phyloP scores from a whole-genome alignment of 2,888 invertebrate genomes.

The Noctua janthe region DNA sequence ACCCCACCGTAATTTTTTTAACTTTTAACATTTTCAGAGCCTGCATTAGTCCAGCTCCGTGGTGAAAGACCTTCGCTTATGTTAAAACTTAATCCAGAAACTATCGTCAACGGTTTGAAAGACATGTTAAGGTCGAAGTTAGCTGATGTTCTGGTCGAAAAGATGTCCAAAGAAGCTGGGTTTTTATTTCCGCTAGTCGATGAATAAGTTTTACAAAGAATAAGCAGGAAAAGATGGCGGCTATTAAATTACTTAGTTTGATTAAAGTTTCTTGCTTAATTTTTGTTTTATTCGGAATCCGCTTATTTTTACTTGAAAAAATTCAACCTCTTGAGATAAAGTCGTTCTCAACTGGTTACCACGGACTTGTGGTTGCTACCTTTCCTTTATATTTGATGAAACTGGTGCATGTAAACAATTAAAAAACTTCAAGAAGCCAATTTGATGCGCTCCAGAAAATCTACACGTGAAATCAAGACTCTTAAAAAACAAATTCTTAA shows the following conservation, averaged over 20 bases:
- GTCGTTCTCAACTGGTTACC: no score
- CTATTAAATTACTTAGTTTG: neutral
- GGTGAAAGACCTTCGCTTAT: slow-evolving; percentile 42
- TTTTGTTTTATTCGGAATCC: neutral
- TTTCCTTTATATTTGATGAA: no score
- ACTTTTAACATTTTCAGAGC: slow-evolving; percentile 50
- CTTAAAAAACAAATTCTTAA: no score
- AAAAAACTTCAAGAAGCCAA: neutral
- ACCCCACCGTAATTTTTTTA: neutral
- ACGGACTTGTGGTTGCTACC: no score
- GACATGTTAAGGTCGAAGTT: slow-evolving; percentile 41
- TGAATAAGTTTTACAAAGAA: neutral
- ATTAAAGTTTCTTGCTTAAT: slow-evolving; percentile 3
- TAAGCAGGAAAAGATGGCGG: neutral
- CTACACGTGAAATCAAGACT: neutral
- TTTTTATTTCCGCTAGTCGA: neutral
- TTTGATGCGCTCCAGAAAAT: neutral
- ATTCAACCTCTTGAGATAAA: neutral
- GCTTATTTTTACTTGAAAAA: neutral
- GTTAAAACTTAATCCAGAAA: slow-evolving; percentile 45
- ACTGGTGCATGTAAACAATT: neutral
- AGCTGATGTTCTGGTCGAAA: slow-evolving; percentile 16
- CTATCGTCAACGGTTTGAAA: slow-evolving; percentile 20
- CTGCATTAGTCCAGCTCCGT: slow-evolving; percentile 46
- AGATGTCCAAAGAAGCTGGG: neutral